phyloP scores from a whole-genome alignment of 2,888 invertebrate genomes.

The Rugalucina vietnamica region DNA sequence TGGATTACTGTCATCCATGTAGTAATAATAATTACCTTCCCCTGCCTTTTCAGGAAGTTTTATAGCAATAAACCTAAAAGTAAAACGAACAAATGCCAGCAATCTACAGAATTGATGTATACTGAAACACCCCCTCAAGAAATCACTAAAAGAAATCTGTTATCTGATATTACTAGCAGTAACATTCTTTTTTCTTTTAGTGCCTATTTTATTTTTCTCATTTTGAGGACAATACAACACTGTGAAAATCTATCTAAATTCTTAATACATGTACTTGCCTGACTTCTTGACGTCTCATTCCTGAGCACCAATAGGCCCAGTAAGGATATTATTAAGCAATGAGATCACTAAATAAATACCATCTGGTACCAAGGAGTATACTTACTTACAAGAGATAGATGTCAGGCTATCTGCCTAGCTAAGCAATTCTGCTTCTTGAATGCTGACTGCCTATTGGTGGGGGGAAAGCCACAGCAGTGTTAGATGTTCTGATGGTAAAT shows the following conservation, averaged over 20 bases:
- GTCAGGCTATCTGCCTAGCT: too few species aligned
- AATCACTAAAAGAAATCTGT: neutral
- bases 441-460: too few species aligned
- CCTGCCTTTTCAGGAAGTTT: conserved; percentile 85
- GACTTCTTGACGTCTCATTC: too few species aligned
- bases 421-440: too few species aligned
- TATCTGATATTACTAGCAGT: neutral
- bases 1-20: conserved; percentile 78
- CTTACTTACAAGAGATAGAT: too few species aligned
- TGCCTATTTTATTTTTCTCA: neutral
- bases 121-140: neutral
- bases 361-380: too few species aligned
- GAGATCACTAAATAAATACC: too few species aligned
- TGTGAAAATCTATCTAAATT: neutral
- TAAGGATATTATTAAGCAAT: too few species aligned
- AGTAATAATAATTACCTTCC: conserved; percentile 69
- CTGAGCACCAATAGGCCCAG: too few species aligned
- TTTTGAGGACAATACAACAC: neutral
- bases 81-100: neutral
- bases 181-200: neutral
- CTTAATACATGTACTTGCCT: too few species aligned
- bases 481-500: too few species aligned
- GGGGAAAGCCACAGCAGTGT: too few species aligned
- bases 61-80: conserved; percentile 91
- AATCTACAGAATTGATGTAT: neutral